Conservation (phyloP, 2,888 invertebrate genomes). For the Lasius fuliginosus region DNA sequence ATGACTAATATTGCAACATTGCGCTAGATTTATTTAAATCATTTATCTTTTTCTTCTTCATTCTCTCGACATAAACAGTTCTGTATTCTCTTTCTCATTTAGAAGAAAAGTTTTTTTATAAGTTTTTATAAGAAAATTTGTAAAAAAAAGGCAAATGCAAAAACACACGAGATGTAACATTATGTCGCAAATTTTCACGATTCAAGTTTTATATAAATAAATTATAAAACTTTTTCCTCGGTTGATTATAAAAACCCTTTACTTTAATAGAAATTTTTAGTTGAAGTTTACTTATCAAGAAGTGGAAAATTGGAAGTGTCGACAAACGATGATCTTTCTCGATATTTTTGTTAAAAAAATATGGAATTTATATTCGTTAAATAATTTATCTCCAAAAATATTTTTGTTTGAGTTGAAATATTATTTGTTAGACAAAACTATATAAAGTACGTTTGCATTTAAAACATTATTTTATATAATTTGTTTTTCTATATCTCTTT, state of each 20-base stretch:
- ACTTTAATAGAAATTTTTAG: constrained; percentile 10
- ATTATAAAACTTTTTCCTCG: constrained; percentile 2
- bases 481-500: not conserved
- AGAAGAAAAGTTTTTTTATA: not conserved
- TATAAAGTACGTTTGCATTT: not conserved
- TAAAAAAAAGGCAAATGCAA: not conserved
- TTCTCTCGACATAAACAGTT: constrained; percentile 22
- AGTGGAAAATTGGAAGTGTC: constrained; percentile 30
- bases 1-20: constrained; percentile 38
- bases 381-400: constrained; percentile 25
- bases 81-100: not conserved
- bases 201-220: not conserved
- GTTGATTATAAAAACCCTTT: not conserved
- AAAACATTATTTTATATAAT: constrained; percentile 31
- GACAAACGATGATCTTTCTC: constrained; percentile 7
- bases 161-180: not conserved
- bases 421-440: not conserved
- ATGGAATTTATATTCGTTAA: not conserved
- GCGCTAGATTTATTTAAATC: constrained; percentile 36
- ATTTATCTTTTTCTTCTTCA: not conserved
- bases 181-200: not conserved
- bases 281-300: constrained; percentile 18
- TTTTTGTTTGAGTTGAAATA: not conserved
- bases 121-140: not conserved
- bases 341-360: constrained; percentile 40